Conservation (phyloP, 2,113 vertebrate genomes). For the Cyanoramphus novaezelandiae region DNA sequence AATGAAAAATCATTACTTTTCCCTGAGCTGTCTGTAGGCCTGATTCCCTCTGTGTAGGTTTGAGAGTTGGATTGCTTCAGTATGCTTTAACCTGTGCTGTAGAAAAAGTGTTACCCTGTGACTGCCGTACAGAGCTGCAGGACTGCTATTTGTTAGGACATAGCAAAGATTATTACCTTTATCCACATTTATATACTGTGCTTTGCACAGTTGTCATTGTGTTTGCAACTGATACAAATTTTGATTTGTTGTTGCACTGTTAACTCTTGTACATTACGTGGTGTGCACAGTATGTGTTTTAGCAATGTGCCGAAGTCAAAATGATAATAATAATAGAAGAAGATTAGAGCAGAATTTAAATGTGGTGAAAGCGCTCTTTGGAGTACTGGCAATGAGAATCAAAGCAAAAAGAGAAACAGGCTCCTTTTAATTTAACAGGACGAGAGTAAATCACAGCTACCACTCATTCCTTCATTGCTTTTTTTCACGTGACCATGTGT, state of each 20-base stretch:
- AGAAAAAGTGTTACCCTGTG: background rate
- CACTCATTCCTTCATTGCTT: background rate
- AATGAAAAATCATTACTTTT: background rate
- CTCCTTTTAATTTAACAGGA: background rate
- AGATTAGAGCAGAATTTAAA: constrained; percentile 24
- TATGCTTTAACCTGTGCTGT: background rate
- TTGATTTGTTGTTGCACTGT: constrained; percentile 23
- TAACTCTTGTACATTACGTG: constrained; percentile 19
- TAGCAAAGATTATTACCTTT: background rate
- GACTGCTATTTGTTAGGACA: background rate
- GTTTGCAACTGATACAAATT: constrained; percentile 35
- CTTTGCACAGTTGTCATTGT: background rate
- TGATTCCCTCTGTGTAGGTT: background rate
- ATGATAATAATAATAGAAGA: background rate
- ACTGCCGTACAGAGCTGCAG: background rate
- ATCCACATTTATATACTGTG: background rate
- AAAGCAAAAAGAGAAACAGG: background rate
- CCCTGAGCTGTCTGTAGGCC: background rate
- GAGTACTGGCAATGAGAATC: background rate
- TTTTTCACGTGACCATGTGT: background rate
- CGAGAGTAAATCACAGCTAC: background rate
- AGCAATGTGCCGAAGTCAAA: constrained; percentile 48
- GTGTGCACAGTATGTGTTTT: constrained; percentile 32
- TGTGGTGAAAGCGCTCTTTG: constrained; percentile 35
- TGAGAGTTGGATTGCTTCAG: constrained; percentile 7